Conservation (phyloP, 2,888 invertebrate genomes). For the Cryptophagus acutangulus region DNA sequence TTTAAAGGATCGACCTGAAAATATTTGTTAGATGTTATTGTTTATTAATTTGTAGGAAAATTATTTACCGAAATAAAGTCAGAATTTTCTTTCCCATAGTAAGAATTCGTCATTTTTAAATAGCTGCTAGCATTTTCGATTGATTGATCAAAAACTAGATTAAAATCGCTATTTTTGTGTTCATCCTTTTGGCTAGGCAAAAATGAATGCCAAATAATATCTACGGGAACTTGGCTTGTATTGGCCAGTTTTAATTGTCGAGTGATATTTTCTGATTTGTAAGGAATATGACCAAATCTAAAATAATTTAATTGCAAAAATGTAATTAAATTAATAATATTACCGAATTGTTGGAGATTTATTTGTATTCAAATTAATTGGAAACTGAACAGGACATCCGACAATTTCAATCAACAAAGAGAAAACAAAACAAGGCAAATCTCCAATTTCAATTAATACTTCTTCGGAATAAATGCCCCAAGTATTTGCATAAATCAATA, state of each 20-base stretch:
- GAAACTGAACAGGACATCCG: conserved; percentile 44
- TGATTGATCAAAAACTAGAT: too few species aligned
- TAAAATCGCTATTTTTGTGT: too few species aligned
- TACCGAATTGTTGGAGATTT: conserved; percentile 38
- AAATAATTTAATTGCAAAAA: conserved; percentile 9
- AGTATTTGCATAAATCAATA: conserved; percentile 47
- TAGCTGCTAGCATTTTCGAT: too few species aligned
- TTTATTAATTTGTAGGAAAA: too few species aligned
- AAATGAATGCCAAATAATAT: conserved; percentile 30
- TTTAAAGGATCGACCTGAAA: conserved; percentile 22
- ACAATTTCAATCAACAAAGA: conserved; percentile 42
- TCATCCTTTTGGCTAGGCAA: conserved; percentile 6
- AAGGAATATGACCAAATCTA: conserved; percentile 29
- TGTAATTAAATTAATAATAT: not conserved
- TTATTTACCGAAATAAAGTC: not conserved
- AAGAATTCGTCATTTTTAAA: too few species aligned
- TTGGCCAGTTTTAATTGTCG: conserved; percentile 28
- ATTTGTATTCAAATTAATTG: conserved; percentile 38
- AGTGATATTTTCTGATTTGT: conserved; percentile 17
- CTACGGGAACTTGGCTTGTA: conserved; percentile 26
- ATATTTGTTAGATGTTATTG: too few species aligned
- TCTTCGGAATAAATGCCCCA: conserved; percentile 50
- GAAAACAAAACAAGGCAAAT: conserved; percentile 41
- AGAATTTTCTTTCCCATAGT: too few species aligned
- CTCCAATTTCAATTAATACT: conserved; percentile 42